These are phyloP conservation scores for Cydia strobilella DNA, from an alignment of 1,140 invertebrate genomes.

Conservation along the genomic window DNA sequence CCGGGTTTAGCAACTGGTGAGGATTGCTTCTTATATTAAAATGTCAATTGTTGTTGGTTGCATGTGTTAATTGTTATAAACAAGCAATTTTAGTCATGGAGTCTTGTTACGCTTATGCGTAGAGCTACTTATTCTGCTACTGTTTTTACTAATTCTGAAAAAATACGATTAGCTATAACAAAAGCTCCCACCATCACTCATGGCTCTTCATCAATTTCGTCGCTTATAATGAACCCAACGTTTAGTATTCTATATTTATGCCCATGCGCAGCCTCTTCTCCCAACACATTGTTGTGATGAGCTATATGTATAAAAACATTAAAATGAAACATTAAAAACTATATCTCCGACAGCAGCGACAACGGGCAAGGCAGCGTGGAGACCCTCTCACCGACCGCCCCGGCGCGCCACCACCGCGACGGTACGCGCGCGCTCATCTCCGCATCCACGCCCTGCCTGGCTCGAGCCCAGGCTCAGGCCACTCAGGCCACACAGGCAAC, in stretches of 20 bases:
- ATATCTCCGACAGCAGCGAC: conserved; percentile 59
- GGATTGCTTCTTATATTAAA: conserved; percentile 37
- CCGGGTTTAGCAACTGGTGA: conserved; percentile 78
- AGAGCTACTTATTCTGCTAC: too few relatives aligned
- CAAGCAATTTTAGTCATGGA: neutral
- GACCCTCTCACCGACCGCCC: conserved; percentile 44
- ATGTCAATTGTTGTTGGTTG: too few relatives aligned
- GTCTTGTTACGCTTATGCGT: too few relatives aligned
- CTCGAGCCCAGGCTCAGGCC: neutral
- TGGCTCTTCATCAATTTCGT: too few relatives aligned
- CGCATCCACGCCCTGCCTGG: conserved; percentile 12
- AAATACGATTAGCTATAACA: too few relatives aligned
- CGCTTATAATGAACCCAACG: too few relatives aligned
- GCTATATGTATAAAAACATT: too few relatives aligned
- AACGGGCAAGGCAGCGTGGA: conserved; percentile 52
- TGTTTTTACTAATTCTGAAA: too few relatives aligned
- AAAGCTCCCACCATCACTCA: too few relatives aligned
- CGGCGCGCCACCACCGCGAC: conserved; percentile 42
- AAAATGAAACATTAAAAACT: neutral
- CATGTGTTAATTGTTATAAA: neutral
- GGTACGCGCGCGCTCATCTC: conserved; percentile 51
- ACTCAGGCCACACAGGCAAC: neutral
- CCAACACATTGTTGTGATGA: too few relatives aligned
- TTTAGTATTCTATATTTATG: too few relatives aligned
- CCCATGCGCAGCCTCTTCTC: too few relatives aligned